These are phyloP conservation scores for Pteronura brasiliensis DNA, from an alignment of 2,113 vertebrate species.

Conservation along the genomic window DNA sequence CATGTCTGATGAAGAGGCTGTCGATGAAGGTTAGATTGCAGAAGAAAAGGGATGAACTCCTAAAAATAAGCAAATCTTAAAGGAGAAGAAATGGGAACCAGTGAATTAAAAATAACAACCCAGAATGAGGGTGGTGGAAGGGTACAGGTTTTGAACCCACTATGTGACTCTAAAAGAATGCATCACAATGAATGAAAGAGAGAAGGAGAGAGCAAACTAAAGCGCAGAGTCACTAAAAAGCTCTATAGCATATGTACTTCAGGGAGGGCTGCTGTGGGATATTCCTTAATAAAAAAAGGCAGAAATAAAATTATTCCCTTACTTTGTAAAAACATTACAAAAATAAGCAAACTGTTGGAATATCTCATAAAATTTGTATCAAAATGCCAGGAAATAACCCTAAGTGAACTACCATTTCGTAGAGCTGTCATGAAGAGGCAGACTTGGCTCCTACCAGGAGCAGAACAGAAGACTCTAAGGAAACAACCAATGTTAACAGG, in stretches of 20 bases:
- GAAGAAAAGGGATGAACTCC: not conserved
- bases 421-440: not conserved
- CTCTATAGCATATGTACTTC: not conserved
- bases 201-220: not conserved
- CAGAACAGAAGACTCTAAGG: not conserved
- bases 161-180: not conserved
- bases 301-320: not conserved
- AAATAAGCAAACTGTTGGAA: not conserved
- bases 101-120: not conserved
- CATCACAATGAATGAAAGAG: not conserved
- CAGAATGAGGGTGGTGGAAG: not conserved
- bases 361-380: not conserved
- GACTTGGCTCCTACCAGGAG: not conserved
- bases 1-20: not conserved
- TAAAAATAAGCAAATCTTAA: not conserved
- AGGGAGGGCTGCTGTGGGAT: not conserved
- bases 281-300: not conserved
- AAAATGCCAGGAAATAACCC: not conserved
- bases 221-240: not conserved
- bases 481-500: not conserved
- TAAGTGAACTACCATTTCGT: not conserved
- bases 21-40: not conserved
- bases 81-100: not conserved
- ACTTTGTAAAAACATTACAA: not conserved
- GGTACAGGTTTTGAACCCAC: not conserved